Evolutionary conservation across 2,113 vertebrate species (phyloP).

Genomic region (Nicator chloris): DNA sequence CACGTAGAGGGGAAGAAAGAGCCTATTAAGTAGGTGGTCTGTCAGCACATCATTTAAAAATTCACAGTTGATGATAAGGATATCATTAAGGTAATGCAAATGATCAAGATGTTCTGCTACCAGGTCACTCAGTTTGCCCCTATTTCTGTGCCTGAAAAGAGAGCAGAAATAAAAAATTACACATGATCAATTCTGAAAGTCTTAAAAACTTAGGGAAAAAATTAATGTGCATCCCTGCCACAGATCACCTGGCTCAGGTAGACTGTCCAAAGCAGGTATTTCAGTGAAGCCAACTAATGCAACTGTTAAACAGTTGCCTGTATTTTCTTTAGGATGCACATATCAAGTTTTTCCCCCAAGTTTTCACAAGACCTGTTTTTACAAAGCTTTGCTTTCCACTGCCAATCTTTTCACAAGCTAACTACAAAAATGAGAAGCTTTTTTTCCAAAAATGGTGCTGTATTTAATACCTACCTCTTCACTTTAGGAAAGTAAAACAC

Average conservation of each 20-base stretch:
- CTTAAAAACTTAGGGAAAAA: neutral
- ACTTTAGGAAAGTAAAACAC: neutral
- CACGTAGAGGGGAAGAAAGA: constrained; percentile 95
- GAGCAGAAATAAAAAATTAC: neutral
- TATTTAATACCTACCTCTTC: neutral
- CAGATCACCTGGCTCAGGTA: neutral
- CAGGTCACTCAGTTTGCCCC: constrained; percentile 93
- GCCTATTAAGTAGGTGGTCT: constrained; percentile 94
- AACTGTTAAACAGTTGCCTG: neutral
- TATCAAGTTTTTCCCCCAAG: neutral
- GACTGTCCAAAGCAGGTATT: neutral
- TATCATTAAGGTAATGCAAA: constrained; percentile 97
- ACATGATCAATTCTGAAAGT: neutral
- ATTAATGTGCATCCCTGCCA: neutral
- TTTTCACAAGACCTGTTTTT: neutral
- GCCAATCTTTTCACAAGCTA: neutral
- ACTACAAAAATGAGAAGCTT: neutral
- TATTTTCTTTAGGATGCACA: neutral
- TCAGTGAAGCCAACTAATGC: neutral
- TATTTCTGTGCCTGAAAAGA: constrained; percentile 87
- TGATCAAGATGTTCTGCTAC: constrained; percentile 98
- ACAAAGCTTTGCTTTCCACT: neutral
- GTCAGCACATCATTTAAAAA: constrained; percentile 98
- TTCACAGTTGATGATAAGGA: constrained; percentile 98
- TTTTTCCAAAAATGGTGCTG: neutral